Evolutionary conservation across 92 coral and sea anemone species (phyloP), one percentile per base, ranked within the genome.

Genomic region (Desmophyllum pertusum): DNA sequence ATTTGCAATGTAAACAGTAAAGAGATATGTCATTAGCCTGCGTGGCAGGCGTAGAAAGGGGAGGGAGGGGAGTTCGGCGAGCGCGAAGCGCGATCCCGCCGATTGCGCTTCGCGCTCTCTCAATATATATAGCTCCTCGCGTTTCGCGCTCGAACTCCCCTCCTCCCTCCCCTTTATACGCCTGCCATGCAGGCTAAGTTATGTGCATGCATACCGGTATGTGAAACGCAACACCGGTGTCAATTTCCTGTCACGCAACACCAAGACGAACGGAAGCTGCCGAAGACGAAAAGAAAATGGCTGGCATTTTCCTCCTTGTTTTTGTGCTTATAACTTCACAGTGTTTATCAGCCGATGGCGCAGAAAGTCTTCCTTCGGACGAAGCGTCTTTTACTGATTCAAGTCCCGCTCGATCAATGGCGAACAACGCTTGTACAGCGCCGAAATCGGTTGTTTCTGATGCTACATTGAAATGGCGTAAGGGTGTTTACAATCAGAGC

Each of bases 381-480:
- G 19, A 65, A 42, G 30, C 27, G 13, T 19, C 46, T 25, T 35
- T 57, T n/a, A n/a, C n/a, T 33, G 42, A 37, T 45, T 30, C 74
- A 31, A 48, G 18, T 45, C 8, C 10, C 36, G 73, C 45, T 21
- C 31, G n/a, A 65, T 64, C 55, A 42, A 21, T 17, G 84, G 37
- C 43, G 14, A 21, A 40, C n/a, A 62, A 59, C 14, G 27, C 66
- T 48, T 79, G 84, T 39, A 4, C 75, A 50, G 19, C 78, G 27
- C 86, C 79, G 17, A 53, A 53, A 25, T 70, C 86, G 15, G 6
- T 35, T 5, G 53, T 52, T 35, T 5, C 33, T 3, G 73, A 45
- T 37, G 52, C 87, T 50, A 27, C 41, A 46, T 64, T 83, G 31
- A 83, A 83, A 64, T 83, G 81, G 87, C 81, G 63, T 42, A 15